Conservation (phyloP, 2,797 vertebrate species). For the Trachurus trachurus region DNA sequence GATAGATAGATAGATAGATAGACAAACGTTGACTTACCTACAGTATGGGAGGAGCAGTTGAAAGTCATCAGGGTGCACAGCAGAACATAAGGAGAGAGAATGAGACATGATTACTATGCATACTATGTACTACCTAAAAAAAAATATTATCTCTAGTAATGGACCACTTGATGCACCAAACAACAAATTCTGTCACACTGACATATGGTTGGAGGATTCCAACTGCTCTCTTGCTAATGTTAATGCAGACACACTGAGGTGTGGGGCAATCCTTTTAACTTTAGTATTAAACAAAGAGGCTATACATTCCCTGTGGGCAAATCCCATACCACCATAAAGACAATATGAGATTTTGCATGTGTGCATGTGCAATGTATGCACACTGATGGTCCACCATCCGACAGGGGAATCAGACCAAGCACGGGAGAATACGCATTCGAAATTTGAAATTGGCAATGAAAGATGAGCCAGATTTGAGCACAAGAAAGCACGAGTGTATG, state of each 20-base stretch:
- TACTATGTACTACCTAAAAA: neutral
- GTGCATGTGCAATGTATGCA: neutral
- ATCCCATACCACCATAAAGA: slow-evolving; percentile 11
- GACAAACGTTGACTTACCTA: slow-evolving; percentile 56
- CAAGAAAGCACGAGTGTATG: slow-evolving; percentile 23
- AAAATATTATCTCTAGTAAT: slow-evolving; percentile 7
- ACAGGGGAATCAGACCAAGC: slow-evolving; percentile 2
- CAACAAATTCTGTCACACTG: slow-evolving; percentile 5
- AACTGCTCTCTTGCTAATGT: slow-evolving; percentile 15
- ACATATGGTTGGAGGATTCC: slow-evolving; percentile 18
- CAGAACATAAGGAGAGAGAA: slow-evolving; percentile 26
- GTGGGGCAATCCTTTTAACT: slow-evolving; percentile 5
- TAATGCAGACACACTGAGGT: slow-evolving; percentile 9
- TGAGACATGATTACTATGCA: slow-evolving; percentile 1
- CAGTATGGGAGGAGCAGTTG: slow-evolving; percentile 13
- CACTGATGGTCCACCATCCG: neutral
- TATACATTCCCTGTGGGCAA: slow-evolving; percentile 20
- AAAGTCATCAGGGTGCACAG: slow-evolving; percentile 38
- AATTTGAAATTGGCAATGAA: slow-evolving; percentile 3
- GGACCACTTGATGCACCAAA: slow-evolving; percentile 7
- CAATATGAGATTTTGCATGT: slow-evolving; percentile 1
- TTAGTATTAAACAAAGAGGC: slow-evolving; percentile 25
- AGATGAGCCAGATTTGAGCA: slow-evolving; percentile 30
- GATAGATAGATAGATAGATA: neutral
- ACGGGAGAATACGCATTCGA: neutral